Evolutionary conservation across 2,113 vertebrate species (phyloP), one percentile per base, ranked within the genome.

Genomic region (Apeltes quadracus): DNA sequence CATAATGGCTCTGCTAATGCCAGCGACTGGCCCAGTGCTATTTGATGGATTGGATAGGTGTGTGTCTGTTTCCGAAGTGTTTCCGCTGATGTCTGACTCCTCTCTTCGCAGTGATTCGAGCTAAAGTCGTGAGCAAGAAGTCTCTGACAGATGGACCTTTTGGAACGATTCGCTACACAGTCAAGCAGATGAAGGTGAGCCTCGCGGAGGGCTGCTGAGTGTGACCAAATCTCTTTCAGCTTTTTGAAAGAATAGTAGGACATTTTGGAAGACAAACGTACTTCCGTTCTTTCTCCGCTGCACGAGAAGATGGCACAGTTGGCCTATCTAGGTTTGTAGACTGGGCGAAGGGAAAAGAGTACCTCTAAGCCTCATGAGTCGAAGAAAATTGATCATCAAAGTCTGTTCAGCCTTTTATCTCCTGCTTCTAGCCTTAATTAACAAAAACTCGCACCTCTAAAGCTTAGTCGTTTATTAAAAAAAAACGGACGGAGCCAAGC

Each of bases 111-210:
- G 97, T 99, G 86, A 98, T 99, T 75, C 93, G 98, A 72, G 98
- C 96, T 81, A 98, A 98, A 88, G 96, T 99, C 73, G 97, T 98
- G 61, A 97, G 95, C 7, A 99, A 99, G 95, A 98, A 98, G 89
- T 91, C 97, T 1, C 92, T 98, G 93, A 95, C 95, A 70, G 97
- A 98, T 16, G 95, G 96, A 14, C 96, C 96, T 0, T 98, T 97
- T 67, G 96, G 96, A 69, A 98, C 96, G 0, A 94, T 99, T 94
- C 90, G 96, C 81, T 99, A 98, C 91, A 97, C 97, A 0, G 92
- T 99, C 83, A 99, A 99, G 86, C 98, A 99, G 89, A 97, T 96
- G 95, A 99, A 99, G 95, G 97, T 97, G 72, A 93, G 93, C 38
- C 9, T 6, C n/a, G 0, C 36, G 27, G 22, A 25, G 48, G 10